Conservation (phyloP, 2,113 vertebrate genomes). For the Caretta caretta region DNA sequence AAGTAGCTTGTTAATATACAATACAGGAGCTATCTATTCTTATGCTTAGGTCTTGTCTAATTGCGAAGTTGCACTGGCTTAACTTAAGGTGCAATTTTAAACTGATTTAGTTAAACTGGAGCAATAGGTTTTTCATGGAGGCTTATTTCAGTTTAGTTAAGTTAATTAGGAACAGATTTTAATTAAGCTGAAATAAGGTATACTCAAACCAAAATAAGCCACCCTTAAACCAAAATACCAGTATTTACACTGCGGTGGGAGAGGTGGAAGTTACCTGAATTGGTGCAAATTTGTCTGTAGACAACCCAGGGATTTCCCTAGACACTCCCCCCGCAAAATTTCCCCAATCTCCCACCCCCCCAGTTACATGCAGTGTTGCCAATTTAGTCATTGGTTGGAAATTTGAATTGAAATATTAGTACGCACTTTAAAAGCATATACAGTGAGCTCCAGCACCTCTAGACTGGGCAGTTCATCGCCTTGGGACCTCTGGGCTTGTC, state of each 20-base stretch:
- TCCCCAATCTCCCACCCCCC: no score
- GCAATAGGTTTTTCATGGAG: not conserved
- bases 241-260: not conserved
- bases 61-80: rapidly evolving
- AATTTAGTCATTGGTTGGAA: no score
- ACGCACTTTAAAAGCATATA: no score
- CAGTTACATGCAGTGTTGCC: no score
- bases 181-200: not conserved
- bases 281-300: not conserved
- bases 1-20: not conserved
- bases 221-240: not conserved
- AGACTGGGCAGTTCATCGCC: no score
- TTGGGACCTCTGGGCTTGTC: no score
- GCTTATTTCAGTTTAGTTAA: not conserved
- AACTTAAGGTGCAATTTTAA: not conserved
- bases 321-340: rapidly evolving
- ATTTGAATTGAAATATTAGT: no score
- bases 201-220: not conserved
- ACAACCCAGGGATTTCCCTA: not conserved
- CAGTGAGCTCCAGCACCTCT: no score
- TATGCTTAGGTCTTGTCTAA: rapidly evolving
- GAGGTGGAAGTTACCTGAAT: rapidly evolving
- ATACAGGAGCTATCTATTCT: rapidly evolving
- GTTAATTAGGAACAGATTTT: not conserved
- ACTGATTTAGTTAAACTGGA: not conserved